Evolutionary conservation across 2,797 vertebrate genomes (phyloP), one percentile per base, ranked within the genome.

Genomic region (Gymnocypris eckloni): DNA sequence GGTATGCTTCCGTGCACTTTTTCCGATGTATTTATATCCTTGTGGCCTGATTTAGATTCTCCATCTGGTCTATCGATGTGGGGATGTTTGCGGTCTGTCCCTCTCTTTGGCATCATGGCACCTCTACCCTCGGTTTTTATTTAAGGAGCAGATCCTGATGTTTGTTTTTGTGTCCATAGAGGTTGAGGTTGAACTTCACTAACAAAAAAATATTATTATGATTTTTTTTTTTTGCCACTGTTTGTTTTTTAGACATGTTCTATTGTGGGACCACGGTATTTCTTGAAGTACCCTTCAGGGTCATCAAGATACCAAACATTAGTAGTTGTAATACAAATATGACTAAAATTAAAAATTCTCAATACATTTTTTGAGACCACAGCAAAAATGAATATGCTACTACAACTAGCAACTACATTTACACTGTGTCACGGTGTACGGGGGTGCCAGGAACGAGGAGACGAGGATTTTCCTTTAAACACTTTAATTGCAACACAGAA

Each of bases 1-100:
- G 89, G 92, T 91, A 67, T 79, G 73, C 73, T 69, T 87, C 48
- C 16, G 7, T 84, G 48, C 69, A 73, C 48, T 88, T 91, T 93
- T 91, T 90, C 89, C 88, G 82, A 88, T 90, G 86, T 95, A 95
- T 95, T 95, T 94, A 93, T 95, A 94, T 92, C 87, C 56, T 75
- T 37, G 66, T 71, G 83, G 86, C 91, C 92, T 92, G 90, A 94
- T 94, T 95, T 95, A 93, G 92, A 93, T 91, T 89, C 86, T 93
- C 93, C 92, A 93, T 94, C 93, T 94, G 93, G 89, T 91, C 90
- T 92, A 90, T 91, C 64, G 87, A 92, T 91, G 89, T 80, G 87
- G 83, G 92, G 90, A 91, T 83, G 86, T 83, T 78, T 89, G 90
- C 90, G 90, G 90, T 88, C 89, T 90, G 90, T 87, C 90, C 87